Conservation (phyloP, 2,888 invertebrate species). For the Diarsia dahlii region DNA sequence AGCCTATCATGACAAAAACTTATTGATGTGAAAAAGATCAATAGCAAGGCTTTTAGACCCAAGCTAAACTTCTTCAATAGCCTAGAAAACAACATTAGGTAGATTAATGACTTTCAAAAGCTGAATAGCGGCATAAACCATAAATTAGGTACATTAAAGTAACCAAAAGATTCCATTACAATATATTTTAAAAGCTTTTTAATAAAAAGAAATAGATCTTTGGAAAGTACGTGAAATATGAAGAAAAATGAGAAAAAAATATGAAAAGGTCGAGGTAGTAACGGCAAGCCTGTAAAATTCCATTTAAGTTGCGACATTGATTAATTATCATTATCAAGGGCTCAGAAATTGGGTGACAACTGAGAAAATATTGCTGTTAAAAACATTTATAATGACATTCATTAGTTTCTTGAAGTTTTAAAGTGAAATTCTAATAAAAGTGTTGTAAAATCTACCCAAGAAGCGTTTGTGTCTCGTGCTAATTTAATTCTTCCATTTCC, state of each 20-base stretch:
- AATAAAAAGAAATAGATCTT: constrained; percentile 64
- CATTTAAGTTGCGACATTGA: constrained; percentile 77
- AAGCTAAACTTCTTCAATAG: constrained; percentile 19
- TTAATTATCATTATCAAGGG: constrained; percentile 74
- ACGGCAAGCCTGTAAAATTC: constrained; percentile 72
- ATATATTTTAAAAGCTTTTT: constrained; percentile 61
- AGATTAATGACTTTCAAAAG: constrained; percentile 43
- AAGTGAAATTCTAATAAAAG: not conserved
- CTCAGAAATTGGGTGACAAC: constrained; percentile 66
- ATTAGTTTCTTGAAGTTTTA: constrained; percentile 51
- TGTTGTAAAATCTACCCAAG: not conserved
- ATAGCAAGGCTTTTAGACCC: constrained; percentile 18
- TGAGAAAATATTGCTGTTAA: constrained; percentile 58
- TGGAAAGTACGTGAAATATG: constrained; percentile 69
- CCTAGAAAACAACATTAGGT: constrained; percentile 35
- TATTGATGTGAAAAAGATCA: constrained; percentile 27
- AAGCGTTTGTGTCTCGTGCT: too few relatives aligned
- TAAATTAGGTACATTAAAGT: constrained; percentile 37
- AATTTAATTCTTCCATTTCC: too few relatives aligned
- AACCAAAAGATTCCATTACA: constrained; percentile 55
- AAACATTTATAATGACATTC: constrained; percentile 62
- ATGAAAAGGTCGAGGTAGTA: constrained; percentile 69
- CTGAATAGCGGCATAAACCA: constrained; percentile 34
- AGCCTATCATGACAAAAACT: not conserved
- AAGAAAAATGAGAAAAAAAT: constrained; percentile 71